These are phyloP conservation scores for Standfussiana lucernea DNA, from an alignment of 2,888 invertebrate genomes.

Conservation along the genomic window DNA sequence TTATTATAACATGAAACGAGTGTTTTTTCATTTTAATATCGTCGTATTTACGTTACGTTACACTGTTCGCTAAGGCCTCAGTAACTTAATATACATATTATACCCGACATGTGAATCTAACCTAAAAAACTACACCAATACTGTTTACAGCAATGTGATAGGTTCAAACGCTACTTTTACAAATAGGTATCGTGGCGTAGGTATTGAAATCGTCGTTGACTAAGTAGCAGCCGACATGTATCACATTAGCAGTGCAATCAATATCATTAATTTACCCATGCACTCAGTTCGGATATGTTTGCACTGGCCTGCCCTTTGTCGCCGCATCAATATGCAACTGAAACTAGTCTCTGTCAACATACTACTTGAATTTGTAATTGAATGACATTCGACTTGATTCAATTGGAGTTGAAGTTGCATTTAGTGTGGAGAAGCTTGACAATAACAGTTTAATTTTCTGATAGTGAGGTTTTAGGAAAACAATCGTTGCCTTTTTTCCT, in stretches of 20 bases:
- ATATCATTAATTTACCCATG: constrained; percentile 54
- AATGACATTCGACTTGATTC: constrained; percentile 41
- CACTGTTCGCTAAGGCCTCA: too few species aligned
- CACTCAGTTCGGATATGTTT: constrained; percentile 59
- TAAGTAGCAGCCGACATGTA: constrained; percentile 18
- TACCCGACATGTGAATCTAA: neutral
- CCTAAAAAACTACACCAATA: neutral
- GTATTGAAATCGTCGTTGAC: constrained; percentile 1
- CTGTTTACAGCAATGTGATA: neutral
- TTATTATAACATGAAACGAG: too few species aligned
- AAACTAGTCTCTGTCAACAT: constrained; percentile 37
- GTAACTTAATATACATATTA: too few species aligned
- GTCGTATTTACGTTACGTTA: too few species aligned
- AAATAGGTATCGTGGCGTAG: neutral
- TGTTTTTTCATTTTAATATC: too few species aligned
- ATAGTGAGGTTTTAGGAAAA: neutral
- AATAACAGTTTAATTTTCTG: neutral
- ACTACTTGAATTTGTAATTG: constrained; percentile 57
- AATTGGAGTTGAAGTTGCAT: neutral
- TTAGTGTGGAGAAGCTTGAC: neutral
- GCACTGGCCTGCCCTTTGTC: constrained; percentile 31
- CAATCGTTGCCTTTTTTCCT: neutral
- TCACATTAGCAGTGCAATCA: constrained; percentile 47
- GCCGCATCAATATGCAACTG: constrained; percentile 53
- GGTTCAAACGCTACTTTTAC: neutral